Base-by-base conservation (phyloP, 2,888 invertebrate species). In the Thecophora atra region DNA sequence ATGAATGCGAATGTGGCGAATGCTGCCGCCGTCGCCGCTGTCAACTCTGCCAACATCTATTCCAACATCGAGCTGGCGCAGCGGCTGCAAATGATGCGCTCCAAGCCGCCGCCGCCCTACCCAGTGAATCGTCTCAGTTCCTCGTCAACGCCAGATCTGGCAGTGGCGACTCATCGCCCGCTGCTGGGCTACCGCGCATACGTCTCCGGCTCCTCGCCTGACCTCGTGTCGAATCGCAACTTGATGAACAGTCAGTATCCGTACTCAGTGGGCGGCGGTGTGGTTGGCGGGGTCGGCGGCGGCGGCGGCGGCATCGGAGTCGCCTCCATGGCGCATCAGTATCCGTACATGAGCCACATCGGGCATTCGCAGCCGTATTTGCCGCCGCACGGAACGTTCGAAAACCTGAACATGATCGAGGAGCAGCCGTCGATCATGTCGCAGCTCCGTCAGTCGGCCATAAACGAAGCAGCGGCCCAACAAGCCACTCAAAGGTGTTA, bases 101-200 rank as follows among this genome's bases (percentile, higher is more conserved):
- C 84, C 7, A 94, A 95, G 83, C 94, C 95, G 0, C 95, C 96
- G 0, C 95, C 95, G 0, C 94, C 95, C 0, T 95, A 95, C 86
- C 93, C 94, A 0, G 90, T 91, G 0, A 91, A 91, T 80, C 89
- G 92, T 0, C 87, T 92, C n/a, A 93, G 92, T 66, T 94, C 94
- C 11, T 94, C 93, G 78, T 94, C 94, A 0, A 95, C 95, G 0
- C 95, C 95, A 0, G 95, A 95, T 84, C 85, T 96, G 71, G 94
- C 95, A 0, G 91, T 91, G 1, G 91, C 92, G 2, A 90, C 91
- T 71, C 92, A 91, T 79, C 89, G 89, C 0, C 81, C 87, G 0
- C 64, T 86, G 42, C 76, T 85, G 47, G 86, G 86, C 3, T 86
- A 84, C 77, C 83, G 86, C 30, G 82, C 89, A 0, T 89, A 92